These are phyloP conservation scores for Hydrolagus colliei DNA, from an alignment of 2,797 vertebrate genomes.

Conservation along the genomic window DNA sequence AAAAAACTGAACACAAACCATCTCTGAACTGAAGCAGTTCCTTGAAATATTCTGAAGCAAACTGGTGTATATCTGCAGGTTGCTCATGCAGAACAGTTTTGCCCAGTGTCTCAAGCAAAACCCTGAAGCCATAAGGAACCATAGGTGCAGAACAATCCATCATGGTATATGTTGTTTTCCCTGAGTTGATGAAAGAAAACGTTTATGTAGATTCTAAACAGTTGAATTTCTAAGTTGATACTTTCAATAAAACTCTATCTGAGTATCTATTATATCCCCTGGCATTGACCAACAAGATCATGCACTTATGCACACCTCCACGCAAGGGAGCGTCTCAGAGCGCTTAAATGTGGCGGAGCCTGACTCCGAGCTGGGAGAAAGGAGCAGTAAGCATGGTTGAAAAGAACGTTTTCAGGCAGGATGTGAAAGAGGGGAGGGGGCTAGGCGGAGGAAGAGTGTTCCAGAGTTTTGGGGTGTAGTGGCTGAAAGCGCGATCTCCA, in stretches of 20 bases:
- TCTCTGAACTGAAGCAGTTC: slow-evolving; percentile 11
- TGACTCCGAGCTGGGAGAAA: too few species aligned
- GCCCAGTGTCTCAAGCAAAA: not conserved
- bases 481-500: too few species aligned
- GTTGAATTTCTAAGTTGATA: not conserved
- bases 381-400: too few species aligned
- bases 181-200: not conserved
- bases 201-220: not conserved
- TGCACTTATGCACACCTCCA: too few species aligned
- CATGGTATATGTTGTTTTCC: not conserved
- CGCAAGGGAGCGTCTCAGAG: too few species aligned
- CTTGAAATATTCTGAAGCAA: slow-evolving; percentile 22
- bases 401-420: too few species aligned
- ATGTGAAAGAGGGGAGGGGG: too few species aligned
- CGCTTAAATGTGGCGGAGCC: too few species aligned
- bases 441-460: too few species aligned
- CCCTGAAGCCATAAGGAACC: slow-evolving; percentile 20
- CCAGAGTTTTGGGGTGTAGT: too few species aligned
- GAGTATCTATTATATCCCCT: not conserved
- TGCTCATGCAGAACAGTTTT: slow-evolving; percentile 11
- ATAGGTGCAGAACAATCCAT: not conserved
- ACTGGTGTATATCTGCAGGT: slow-evolving; percentile 17
- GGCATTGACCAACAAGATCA: too few species aligned
- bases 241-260: not conserved
- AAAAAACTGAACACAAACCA: slow-evolving; percentile 21